phyloP scores from a whole-genome alignment of 1,140 invertebrate species.

The Bombus sylvicola region DNA sequence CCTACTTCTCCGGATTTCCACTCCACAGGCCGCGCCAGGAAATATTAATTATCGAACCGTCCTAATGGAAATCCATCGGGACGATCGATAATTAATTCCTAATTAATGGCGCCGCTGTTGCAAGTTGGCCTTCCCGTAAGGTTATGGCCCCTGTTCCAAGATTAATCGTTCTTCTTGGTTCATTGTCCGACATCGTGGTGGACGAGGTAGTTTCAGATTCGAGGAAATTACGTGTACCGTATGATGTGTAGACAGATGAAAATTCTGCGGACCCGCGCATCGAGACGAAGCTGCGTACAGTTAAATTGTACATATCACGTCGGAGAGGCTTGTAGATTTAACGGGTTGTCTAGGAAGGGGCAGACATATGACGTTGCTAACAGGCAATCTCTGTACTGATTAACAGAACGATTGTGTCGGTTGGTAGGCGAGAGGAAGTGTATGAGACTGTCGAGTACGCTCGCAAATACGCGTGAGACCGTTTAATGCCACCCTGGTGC shows the following conservation, averaged over 20 bases:
- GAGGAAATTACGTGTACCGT: too few relatives aligned
- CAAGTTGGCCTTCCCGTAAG: too few relatives aligned
- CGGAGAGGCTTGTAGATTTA: neutral
- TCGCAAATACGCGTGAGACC: conserved; percentile 48
- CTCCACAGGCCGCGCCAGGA: too few relatives aligned
- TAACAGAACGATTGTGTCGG: conserved; percentile 45
- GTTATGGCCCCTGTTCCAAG: neutral
- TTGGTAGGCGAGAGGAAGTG: conserved; percentile 22
- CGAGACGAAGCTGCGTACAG: neutral
- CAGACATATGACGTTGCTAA: conserved; percentile 17
- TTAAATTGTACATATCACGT: neutral
- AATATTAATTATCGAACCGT: conserved; percentile 32
- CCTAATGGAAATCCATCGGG: conserved; percentile 21
- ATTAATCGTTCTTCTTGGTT: neutral
- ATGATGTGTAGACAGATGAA: too few relatives aligned
- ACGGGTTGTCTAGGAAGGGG: neutral
- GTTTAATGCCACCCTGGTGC: conserved; percentile 17
- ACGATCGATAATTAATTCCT: conserved; percentile 26
- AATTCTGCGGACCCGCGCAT: too few relatives aligned
- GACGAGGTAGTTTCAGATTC: neutral
- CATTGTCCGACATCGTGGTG: neutral
- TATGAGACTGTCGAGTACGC: conserved; percentile 23
- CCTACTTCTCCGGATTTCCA: neutral
- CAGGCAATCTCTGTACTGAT: conserved; percentile 39
- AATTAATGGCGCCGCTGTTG: conserved; percentile 6